Evolutionary conservation across 2,888 invertebrate genomes (phyloP).

Genomic region (Leucophora obtusa): DNA sequence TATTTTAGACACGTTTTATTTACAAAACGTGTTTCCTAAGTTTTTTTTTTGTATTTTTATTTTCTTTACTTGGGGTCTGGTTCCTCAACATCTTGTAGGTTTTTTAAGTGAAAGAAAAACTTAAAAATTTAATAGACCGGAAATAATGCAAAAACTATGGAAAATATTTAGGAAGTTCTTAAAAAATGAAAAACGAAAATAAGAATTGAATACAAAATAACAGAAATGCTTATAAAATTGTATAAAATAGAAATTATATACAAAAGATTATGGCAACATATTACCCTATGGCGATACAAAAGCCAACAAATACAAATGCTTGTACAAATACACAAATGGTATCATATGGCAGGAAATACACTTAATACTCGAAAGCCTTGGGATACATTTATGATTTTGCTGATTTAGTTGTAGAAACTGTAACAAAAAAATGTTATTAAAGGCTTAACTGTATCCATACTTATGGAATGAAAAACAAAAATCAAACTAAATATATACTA

Average conservation of each 20-base stretch:
- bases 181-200: conserved; percentile 13
- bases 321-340: no score
- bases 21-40: conserved; percentile 47
- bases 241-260: background rate
- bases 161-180: conserved; percentile 18
- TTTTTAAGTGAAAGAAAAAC: conserved; percentile 1
- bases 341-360: no score
- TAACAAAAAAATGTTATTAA: no score
- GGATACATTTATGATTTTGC: no score
- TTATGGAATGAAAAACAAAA: no score
- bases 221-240: background rate
- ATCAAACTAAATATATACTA: background rate
- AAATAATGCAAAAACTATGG: conserved; percentile 19
- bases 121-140: conserved; percentile 33
- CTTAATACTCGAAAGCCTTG: no score
- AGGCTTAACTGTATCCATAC: no score
- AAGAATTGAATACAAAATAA: background rate
- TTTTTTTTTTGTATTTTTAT: background rate
- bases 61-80: background rate
- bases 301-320: background rate
- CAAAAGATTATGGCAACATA: background rate
- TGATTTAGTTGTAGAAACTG: no score
- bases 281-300: background rate
- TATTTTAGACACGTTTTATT: conserved; percentile 50
- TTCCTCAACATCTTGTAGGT: background rate